phyloP scores from a whole-genome alignment of 2,797 vertebrate species.

The Paramormyrops hopkinsi region DNA sequence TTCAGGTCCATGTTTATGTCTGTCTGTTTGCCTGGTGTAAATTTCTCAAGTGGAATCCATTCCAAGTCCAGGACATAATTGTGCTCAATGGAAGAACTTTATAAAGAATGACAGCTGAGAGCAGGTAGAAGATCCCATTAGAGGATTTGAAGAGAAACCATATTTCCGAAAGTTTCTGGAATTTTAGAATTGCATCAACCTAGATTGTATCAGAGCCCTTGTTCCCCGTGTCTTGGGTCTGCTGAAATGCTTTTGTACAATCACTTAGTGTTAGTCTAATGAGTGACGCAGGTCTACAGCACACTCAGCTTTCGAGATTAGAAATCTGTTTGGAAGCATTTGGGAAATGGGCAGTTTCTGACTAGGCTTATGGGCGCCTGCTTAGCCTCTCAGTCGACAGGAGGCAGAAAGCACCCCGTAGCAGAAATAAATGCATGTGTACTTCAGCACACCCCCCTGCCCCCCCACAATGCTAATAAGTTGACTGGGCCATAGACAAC shows the following conservation, averaged over 20 bases:
- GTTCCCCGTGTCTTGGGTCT: background rate
- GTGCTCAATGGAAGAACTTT: background rate
- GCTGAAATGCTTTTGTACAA: background rate
- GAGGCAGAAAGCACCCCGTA: background rate
- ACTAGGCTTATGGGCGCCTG: background rate
- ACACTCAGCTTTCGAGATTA: background rate
- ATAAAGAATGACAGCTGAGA: background rate
- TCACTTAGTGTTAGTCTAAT: background rate
- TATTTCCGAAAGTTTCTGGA: background rate
- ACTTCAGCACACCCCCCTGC: background rate
- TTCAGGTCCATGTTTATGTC: background rate
- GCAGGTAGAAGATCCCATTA: background rate
- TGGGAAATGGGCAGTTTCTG: background rate
- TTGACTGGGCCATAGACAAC: background rate
- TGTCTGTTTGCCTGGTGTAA: slow-evolving; percentile 1
- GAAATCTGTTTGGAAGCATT: background rate
- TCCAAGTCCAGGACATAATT: background rate
- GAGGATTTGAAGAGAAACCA: background rate
- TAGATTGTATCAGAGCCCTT: background rate
- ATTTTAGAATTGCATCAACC: background rate
- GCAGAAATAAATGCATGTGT: background rate
- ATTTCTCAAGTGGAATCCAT: background rate
- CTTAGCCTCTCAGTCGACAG: background rate
- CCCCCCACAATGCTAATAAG: background rate
- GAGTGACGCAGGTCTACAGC: background rate